Base-by-base conservation (phyloP, 2,797 vertebrate species). In the Gadopsis bispinosus region DNA sequence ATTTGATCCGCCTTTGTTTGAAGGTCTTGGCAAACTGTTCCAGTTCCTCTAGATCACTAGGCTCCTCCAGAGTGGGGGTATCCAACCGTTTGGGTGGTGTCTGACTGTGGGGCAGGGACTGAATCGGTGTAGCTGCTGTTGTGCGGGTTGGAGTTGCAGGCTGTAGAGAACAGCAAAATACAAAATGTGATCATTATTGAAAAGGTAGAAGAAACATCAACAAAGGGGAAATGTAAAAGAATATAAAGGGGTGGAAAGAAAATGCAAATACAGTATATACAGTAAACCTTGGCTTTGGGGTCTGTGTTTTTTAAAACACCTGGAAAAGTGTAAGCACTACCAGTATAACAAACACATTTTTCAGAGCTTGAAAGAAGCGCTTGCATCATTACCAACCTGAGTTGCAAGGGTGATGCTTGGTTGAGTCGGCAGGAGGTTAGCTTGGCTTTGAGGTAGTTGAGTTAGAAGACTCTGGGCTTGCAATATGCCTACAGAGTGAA, bases 381-480 rank as follows among this genome's bases (percentile, higher is more conserved):
- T 66, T 68, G 59, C 35, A 35, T 77, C 33, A 48, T 72, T 54
- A 83, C 96, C 89, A 81, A 99, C 98, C 98, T 99, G 98, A 93
- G 97, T 96, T 92, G 97, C 94, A 93, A 99, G 97, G 92, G 97
- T 97, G 94, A 99, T 98, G 97, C 97, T 98, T 95, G 97, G 97
- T 96, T 98, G 98, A 94, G 97, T 96, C 92, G 97, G 97, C 94
- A 99, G 97, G 97, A 99, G 98, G 97, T 97, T 99, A 96, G 97
- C 96, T 99, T 99, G 98, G 97, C 97, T 99, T 97, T 98, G 98
- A 99, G 98, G 98, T 99, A 99, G 98, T 97, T 98, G 98, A 91
- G 96, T 97, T 97, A 99, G 93, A 96, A 99, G 96, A 96, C 96
- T 97, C 93, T 96, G 97, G 96, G 97, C 96, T 97, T 98, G 97